Conservation (phyloP, 2,888 invertebrate species). For the Anoncus sp. region DNA sequence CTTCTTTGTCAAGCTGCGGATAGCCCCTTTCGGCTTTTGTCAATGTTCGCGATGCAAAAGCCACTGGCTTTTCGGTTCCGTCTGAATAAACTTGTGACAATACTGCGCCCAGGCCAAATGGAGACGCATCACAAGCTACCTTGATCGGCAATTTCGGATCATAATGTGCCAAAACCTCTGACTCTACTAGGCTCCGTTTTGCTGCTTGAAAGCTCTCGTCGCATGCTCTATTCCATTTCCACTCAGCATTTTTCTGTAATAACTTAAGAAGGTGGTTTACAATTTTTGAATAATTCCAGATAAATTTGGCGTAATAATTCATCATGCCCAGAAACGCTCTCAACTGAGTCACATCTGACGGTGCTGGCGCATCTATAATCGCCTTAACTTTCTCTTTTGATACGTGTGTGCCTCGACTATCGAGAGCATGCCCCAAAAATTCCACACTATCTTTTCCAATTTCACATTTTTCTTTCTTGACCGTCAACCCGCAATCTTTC, state of each 20-base stretch:
- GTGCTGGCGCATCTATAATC: constrained; percentile 28
- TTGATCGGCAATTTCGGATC: too few relatives aligned
- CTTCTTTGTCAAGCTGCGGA: too few relatives aligned
- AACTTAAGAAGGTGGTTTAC: constrained; percentile 38
- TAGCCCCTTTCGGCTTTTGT: too few relatives aligned
- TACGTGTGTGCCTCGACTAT: constrained; percentile 31
- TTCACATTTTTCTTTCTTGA: constrained; percentile 71
- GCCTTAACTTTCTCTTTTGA: constrained; percentile 27
- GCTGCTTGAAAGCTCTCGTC: constrained; percentile 32
- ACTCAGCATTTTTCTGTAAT: constrained; percentile 22
- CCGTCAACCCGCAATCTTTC: constrained; percentile 61
- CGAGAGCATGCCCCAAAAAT: constrained; percentile 58
- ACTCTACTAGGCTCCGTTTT: constrained; percentile 26
- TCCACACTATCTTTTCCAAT: constrained; percentile 41
- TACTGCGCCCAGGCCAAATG: too few relatives aligned
- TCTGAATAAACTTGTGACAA: too few relatives aligned
- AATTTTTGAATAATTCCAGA: constrained; percentile 37
- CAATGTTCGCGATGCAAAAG: too few relatives aligned
- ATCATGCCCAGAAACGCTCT: too few relatives aligned
- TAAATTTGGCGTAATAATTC: constrained; percentile 56
- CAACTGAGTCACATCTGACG: constrained; percentile 32
- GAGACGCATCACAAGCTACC: too few relatives aligned
- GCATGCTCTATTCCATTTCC: constrained; percentile 28
- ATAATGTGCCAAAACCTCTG: constrained; percentile 61
- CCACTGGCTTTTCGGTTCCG: too few relatives aligned